Percentiles rank a stretch among this genome's conserved stretches.
These are phyloP conservation scores for Cyprinella venusta DNA, from an alignment of 2,797 vertebrate species.

Conservation along the genomic window DNA sequence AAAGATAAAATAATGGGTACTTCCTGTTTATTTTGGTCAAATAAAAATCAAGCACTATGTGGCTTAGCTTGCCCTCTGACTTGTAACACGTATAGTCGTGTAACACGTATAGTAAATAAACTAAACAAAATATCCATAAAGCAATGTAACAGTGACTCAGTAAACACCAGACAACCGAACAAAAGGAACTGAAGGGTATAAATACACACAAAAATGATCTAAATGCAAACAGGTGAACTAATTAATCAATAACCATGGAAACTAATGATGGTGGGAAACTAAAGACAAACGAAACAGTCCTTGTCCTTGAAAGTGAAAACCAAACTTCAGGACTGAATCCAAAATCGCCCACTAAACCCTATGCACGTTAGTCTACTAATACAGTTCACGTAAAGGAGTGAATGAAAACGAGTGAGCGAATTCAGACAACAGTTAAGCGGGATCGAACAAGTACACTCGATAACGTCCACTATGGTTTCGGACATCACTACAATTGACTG, in stretches of 20 bases:
- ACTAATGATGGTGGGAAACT: background rate
- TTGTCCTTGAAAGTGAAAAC: background rate
- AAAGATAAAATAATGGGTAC: background rate
- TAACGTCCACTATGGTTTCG: no score
- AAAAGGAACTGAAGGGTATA: background rate
- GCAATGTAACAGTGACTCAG: background rate
- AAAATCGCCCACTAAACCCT: no score
- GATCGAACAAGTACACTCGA: no score
- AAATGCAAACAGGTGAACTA: background rate
- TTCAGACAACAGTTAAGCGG: no score
- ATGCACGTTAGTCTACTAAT: no score
- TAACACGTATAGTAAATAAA: no score
- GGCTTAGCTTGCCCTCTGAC: background rate
- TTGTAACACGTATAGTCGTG: background rate
- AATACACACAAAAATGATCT: background rate
- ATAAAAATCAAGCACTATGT: background rate
- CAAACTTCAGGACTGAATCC: background rate
- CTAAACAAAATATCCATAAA: background rate
- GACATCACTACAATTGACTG: no score
- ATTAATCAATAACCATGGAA: background rate
- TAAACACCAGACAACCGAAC: background rate
- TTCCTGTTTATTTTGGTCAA: background rate
- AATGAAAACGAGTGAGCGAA: no score
- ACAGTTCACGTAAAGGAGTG: no score
- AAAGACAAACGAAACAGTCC: background rate